Conservation (phyloP, 1,140 invertebrate species). For the Meloidogyne exigua region DNA sequence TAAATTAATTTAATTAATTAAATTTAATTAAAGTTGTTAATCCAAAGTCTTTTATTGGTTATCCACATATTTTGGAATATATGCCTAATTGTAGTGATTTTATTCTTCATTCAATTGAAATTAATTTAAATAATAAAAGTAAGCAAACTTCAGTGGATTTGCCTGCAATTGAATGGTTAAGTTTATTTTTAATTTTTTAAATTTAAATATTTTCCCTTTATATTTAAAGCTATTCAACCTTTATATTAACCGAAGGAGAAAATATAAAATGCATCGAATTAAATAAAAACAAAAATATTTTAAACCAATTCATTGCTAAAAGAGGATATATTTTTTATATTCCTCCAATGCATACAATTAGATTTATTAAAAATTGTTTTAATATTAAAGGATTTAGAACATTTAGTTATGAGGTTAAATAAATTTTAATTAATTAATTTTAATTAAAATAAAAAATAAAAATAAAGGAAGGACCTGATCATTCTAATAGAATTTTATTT, state of each 20-base stretch:
- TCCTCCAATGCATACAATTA: not conserved
- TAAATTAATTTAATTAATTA: not conserved
- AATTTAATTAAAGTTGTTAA: conserved; percentile 36
- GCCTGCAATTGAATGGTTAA: conserved; percentile 23
- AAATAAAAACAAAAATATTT: conserved; percentile 16
- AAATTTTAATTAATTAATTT: conserved; percentile 3
- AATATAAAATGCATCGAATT: conserved; percentile 22
- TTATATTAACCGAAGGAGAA: conserved; percentile 21
- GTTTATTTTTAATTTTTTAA: conserved; percentile 3
- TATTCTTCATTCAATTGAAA: conserved; percentile 53
- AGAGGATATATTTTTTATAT: conserved; percentile 33
- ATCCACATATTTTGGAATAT: conserved; percentile 51
- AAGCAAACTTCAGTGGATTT: conserved; percentile 2
- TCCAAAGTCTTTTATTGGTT: conserved; percentile 27
- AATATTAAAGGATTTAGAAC: conserved; percentile 24
- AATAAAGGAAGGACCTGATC: conserved; percentile 18
- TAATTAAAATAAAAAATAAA: too few species aligned
- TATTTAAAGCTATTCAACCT: conserved; percentile 19
- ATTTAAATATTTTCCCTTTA: not conserved
- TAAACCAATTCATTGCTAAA: conserved; percentile 13
- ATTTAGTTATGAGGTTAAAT: conserved; percentile 34
- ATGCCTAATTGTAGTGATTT: conserved; percentile 61
- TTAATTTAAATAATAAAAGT: conserved; percentile 30
- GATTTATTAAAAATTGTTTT: conserved; percentile 20
- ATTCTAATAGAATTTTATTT: conserved; percentile 13